Percentiles rank a stretch among this genome's conserved stretches.
phyloP scores from a whole-genome alignment of 2,888 invertebrate species.

The Hetaerina titia region DNA sequence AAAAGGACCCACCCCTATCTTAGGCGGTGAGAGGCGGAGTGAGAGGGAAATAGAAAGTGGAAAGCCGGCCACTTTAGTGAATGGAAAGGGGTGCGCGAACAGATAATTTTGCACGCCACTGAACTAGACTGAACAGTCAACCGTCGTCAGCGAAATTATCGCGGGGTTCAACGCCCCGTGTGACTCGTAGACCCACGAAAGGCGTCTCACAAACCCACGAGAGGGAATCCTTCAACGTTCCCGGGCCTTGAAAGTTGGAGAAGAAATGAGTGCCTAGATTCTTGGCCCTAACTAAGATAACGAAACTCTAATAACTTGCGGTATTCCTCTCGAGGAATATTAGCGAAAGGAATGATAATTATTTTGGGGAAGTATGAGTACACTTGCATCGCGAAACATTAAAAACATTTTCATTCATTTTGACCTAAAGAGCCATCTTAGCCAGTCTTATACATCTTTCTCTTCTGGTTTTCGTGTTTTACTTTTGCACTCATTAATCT shows the following conservation, averaged over 20 bases:
- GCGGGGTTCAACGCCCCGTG: background rate
- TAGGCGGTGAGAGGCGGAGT: background rate
- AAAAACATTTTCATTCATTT: too few species aligned
- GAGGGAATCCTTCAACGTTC: background rate
- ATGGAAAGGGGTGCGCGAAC: background rate
- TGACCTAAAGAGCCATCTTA: too few species aligned
- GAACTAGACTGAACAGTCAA: background rate
- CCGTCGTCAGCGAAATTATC: background rate
- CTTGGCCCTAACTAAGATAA: background rate
- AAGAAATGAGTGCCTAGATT: background rate
- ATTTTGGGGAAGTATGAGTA: too few species aligned
- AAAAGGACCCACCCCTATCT: background rate
- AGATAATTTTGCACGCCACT: background rate
- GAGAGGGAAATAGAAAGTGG: background rate
- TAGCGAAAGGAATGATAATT: too few species aligned
- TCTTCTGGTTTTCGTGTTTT: too few species aligned
- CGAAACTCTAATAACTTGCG: too few species aligned
- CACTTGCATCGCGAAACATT: too few species aligned
- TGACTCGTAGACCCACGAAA: background rate
- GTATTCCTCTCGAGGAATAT: too few species aligned
- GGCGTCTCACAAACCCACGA: background rate
- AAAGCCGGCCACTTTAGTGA: background rate
- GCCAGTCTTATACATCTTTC: too few species aligned
- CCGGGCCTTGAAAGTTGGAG: background rate
- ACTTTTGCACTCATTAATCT: too few species aligned